These are phyloP conservation scores for Abscondita cerata DNA, from an alignment of 2,888 invertebrate genomes.

Conservation along the genomic window DNA sequence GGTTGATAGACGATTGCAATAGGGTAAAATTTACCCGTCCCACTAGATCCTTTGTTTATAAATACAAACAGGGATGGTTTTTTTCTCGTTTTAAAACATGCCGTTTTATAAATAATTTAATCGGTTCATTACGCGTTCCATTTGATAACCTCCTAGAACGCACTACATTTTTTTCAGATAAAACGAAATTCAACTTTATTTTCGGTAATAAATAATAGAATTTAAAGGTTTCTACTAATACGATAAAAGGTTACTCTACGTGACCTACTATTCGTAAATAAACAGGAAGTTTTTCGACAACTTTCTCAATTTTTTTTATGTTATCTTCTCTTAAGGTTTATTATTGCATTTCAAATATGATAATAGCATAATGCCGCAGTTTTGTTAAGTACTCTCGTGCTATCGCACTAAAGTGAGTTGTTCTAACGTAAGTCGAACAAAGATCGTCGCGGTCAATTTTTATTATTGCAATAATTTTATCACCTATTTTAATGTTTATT, in stretches of 20 bases:
- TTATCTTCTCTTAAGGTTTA: slow-evolving; percentile 20
- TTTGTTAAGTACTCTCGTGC: background rate
- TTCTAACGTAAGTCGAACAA: background rate
- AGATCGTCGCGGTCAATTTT: background rate
- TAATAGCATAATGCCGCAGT: background rate
- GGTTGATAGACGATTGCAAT: slow-evolving; percentile 18
- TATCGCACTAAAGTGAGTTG: background rate
- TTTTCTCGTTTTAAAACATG: background rate
- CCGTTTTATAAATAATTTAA: background rate
- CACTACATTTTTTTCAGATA: too few relatives aligned
- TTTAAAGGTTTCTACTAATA: background rate
- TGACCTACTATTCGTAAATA: slow-evolving; percentile 18
- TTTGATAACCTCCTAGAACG: too few relatives aligned
- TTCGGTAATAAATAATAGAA: background rate
- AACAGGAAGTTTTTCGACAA: slow-evolving; percentile 24
- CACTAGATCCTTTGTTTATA: slow-evolving; percentile 16
- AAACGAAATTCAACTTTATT: too few relatives aligned
- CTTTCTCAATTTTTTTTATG: slow-evolving; percentile 27
- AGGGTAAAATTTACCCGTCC: slow-evolving; percentile 6
- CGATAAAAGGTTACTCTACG: background rate
- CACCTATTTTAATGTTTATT: slow-evolving; percentile 4
- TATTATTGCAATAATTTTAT: background rate
- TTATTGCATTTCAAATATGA: slow-evolving; percentile 11
- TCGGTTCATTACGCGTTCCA: too few relatives aligned
- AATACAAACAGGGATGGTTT: background rate